Evolutionary conservation across 2,797 vertebrate species (phyloP).

Genomic region (Melanotaenia trifasciata): DNA sequence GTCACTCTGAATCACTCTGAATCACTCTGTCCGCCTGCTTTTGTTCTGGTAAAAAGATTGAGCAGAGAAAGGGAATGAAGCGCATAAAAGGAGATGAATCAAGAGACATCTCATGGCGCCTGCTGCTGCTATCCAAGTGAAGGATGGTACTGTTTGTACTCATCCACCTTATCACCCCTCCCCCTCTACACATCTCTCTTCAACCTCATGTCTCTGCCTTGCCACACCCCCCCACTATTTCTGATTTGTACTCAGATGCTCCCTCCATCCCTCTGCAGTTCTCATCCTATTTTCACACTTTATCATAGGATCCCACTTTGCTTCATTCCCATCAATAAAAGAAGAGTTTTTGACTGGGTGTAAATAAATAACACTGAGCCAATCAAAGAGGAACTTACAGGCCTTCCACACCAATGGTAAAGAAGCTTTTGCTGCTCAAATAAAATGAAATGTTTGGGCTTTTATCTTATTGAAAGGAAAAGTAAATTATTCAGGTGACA

Average conservation of each 20-base stretch:
- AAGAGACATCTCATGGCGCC: conserved; percentile 69
- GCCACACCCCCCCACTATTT: conserved; percentile 24
- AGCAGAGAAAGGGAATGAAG: conserved; percentile 55
- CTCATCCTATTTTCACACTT: conserved; percentile 58
- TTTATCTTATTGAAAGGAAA: conserved; percentile 66
- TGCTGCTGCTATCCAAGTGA: conserved; percentile 61
- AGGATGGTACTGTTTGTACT: conserved; percentile 66
- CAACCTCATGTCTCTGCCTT: conserved; percentile 34
- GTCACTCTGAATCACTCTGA: conserved; percentile 79
- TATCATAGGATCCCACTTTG: conserved; percentile 67
- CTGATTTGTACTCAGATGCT: conserved; percentile 45
- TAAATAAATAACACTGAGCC: conserved; percentile 72
- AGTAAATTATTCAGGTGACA: conserved; percentile 79
- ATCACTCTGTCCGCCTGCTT: conserved; percentile 70
- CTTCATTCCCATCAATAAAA: conserved; percentile 78
- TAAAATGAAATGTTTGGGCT: conserved; percentile 62
- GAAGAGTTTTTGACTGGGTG: conserved; percentile 56
- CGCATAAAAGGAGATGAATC: conserved; percentile 73
- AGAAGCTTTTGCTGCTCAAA: conserved; percentile 47
- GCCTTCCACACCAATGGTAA: conserved; percentile 54
- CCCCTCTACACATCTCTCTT: conserved; percentile 43
- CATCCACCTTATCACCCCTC: conserved; percentile 66
- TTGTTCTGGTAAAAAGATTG: conserved; percentile 76
- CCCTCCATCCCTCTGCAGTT: conserved; percentile 41
- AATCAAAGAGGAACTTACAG: conserved; percentile 46